Evolutionary conservation across 2,113 vertebrate genomes (phyloP).

Genomic region (Phalacrocorax carbo): DNA sequence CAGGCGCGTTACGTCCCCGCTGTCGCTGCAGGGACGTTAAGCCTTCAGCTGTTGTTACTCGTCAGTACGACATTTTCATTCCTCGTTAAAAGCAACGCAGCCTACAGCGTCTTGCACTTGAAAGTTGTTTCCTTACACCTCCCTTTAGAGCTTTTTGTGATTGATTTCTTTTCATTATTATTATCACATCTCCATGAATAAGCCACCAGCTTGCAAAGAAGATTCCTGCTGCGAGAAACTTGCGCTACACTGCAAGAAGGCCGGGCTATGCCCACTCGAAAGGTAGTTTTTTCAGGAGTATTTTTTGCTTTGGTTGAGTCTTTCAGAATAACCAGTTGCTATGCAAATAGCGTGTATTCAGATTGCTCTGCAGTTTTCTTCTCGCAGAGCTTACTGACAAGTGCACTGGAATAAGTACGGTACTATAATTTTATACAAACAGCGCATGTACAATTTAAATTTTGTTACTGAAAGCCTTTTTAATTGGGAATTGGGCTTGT

Average conservation of each 20-base stretch:
- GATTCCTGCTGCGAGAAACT: neutral
- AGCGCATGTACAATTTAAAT: neutral
- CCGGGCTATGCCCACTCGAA: neutral
- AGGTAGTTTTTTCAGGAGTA: neutral
- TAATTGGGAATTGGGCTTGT: neutral
- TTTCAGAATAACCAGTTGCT: slow-evolving; percentile 34
- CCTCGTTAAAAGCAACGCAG: neutral
- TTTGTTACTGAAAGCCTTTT: neutral
- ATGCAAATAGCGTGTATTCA: slow-evolving; percentile 23
- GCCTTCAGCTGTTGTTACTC: neutral
- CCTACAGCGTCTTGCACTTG: neutral
- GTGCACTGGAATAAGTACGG: neutral
- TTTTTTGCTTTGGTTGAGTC: neutral
- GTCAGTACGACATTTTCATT: neutral
- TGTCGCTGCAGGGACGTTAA: neutral
- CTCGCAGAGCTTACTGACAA: slow-evolving; percentile 20
- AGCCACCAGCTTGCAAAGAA: neutral
- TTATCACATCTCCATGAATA: neutral
- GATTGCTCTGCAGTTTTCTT: slow-evolving; percentile 17
- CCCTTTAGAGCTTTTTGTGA: neutral
- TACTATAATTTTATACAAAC: neutral
- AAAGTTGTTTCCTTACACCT: neutral
- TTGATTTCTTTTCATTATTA: neutral
- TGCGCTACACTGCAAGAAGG: neutral
- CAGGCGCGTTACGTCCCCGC: neutral